A percentile compares a stretch with the other conserved stretches of the same genome.
These are phyloP conservation scores for Melanerpes aurifrons DNA, from an alignment of 2,113 vertebrate genomes.

Conservation along the genomic window DNA sequence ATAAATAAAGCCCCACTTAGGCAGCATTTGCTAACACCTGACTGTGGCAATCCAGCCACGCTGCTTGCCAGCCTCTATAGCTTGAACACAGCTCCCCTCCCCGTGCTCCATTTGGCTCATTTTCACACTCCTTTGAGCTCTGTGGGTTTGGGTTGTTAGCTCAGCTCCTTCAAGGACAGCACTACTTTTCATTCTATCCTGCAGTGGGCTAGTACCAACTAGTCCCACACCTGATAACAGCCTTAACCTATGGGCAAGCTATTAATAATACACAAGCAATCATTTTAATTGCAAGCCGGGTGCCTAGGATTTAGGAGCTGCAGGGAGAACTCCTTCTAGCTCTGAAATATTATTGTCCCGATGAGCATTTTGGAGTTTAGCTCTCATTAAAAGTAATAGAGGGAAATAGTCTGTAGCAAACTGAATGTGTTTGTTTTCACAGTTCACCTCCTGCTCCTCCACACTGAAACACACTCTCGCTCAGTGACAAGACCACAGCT, in stretches of 20 bases:
- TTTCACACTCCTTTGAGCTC: slow-evolving; percentile 33
- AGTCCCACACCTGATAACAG: neutral
- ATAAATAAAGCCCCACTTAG: neutral
- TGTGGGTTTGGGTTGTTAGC: neutral
- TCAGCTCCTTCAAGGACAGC: slow-evolving; percentile 31
- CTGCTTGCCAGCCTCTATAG: neutral
- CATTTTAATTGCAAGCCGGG: slow-evolving; percentile 35
- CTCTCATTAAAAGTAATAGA: slow-evolving; percentile 73
- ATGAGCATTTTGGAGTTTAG: slow-evolving; percentile 63
- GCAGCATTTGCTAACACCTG: neutral
- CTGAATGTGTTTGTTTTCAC: slow-evolving; percentile 67
- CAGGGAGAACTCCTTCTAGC: neutral
- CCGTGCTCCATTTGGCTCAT: neutral
- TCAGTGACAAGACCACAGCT: slow-evolving; percentile 65
- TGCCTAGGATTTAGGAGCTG: slow-evolving; percentile 28
- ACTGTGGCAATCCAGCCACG: neutral
- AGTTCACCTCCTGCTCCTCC: slow-evolving; percentile 68
- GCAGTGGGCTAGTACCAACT: neutral
- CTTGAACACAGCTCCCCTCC: neutral
- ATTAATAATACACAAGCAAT: slow-evolving; percentile 38
- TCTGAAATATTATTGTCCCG: slow-evolving; percentile 53
- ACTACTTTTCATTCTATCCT: neutral
- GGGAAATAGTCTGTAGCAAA: slow-evolving; percentile 71
- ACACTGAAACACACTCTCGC: slow-evolving; percentile 3
- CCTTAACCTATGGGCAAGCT: neutral